Base-by-base conservation (phyloP, 2,888 invertebrate genomes). In the Ophion costatus region DNA sequence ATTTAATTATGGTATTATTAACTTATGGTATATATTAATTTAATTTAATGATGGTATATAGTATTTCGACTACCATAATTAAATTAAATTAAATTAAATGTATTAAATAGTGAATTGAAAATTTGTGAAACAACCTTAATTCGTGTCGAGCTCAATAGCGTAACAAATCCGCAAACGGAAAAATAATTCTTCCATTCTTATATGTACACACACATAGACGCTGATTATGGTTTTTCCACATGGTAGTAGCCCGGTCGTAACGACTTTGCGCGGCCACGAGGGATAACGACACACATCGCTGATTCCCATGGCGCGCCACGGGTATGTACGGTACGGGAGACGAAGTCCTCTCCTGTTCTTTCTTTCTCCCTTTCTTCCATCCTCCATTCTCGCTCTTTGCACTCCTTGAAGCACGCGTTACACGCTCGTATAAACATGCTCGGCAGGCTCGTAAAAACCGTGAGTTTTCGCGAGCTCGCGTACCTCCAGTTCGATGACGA, bases 151-250 rank as follows among this genome's bases (percentile, higher is more conserved):
- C 57, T 73, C 81, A 78, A 71, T 81, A 63, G 67, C 78, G 69
- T 63, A 77, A 67, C 80, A 64, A 64, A 73, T 69, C 74, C 56
- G 61, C 63, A 56, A 69, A 64, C 66, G 70, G 81, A 80, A 82
- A 24, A 80, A 86, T 82, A 85, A 86, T 83, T 87, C 83, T 75
- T 61, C 24, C 61, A 11, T 67, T 78, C 59, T 20, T 61, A 29
- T 63, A 10, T 59, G 4, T 20, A 20, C 59, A 20, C 22, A 20
- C 22, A 59, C 7, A 57, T n/a, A 29, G 17, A 63, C 9, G 17
- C 29, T 29, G 14, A 29, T 14, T 7, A 38, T 38, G 38, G 51
- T 51, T 51, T 51, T 51, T 51, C 14, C 51, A 51, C 7, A 38
- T 9, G 38, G 1, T 29, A 38, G 7, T 38, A 51, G 51, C 14